Conservation (phyloP, 2,113 vertebrate species). For the Hemiscyllium ocellatum region DNA sequence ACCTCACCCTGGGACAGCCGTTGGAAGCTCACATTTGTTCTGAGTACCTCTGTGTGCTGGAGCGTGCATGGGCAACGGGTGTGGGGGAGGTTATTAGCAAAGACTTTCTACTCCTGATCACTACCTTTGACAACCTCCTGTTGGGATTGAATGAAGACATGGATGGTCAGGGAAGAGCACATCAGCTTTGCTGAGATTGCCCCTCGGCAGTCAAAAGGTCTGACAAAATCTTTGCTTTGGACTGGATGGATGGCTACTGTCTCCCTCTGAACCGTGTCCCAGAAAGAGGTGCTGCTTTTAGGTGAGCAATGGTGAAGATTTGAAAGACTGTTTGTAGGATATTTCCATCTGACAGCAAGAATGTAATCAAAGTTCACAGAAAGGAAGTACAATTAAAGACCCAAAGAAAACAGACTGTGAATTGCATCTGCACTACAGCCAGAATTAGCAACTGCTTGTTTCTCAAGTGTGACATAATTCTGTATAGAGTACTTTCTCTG, state of each 20-base stretch:
- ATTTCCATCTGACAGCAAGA: background rate
- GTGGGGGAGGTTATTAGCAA: background rate
- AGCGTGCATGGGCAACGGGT: too few relatives aligned
- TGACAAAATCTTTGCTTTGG: background rate
- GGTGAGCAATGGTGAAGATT: background rate
- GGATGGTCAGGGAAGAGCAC: background rate
- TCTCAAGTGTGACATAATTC: background rate
- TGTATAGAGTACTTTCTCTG: background rate
- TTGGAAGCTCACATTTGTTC: background rate
- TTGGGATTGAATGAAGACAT: background rate
- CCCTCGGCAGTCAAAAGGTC: background rate
- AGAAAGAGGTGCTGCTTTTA: background rate
- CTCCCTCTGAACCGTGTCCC: background rate
- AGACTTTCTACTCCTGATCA: background rate
- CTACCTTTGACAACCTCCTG: too few relatives aligned
- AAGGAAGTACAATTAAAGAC: background rate
- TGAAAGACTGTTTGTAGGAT: background rate
- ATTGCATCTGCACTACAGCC: background rate
- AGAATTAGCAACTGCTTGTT: background rate
- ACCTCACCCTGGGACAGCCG: background rate
- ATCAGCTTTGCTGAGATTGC: background rate
- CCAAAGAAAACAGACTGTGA: slow-evolving; percentile 15
- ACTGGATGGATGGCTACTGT: background rate
- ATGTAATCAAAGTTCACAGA: background rate
- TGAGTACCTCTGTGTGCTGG: background rate